phyloP scores from a whole-genome alignment of 2,888 invertebrate genomes.

The Melolontha melolontha region DNA sequence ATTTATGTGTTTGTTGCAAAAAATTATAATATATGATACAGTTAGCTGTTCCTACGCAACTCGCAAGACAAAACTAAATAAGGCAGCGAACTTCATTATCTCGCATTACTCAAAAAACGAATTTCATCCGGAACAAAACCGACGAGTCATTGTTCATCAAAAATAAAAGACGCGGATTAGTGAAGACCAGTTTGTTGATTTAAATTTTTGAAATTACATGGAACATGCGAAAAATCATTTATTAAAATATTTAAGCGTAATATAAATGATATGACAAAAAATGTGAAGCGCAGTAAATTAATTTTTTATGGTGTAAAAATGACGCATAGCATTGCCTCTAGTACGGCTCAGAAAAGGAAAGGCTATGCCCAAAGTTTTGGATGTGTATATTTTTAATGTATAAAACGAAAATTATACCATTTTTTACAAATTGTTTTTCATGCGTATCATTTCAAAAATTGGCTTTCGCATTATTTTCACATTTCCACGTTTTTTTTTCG shows the following conservation, averaged over 20 bases:
- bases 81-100: constrained; percentile 12
- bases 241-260: constrained; percentile 12
- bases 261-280: not conserved
- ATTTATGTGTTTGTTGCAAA: not conserved
- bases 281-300: not conserved
- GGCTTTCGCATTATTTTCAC: too few relatives aligned
- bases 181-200: constrained; percentile 3
- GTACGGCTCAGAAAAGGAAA: too few relatives aligned
- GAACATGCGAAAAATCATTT: constrained; percentile 14
- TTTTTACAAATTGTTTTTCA: too few relatives aligned
- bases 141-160: constrained; percentile 6
- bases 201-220: constrained; percentile 5
- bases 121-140: constrained; percentile 13
- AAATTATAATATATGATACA: not conserved
- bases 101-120: constrained; percentile 3
- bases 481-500: too few relatives aligned
- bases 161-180: constrained; percentile 7
- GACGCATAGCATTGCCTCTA: too few relatives aligned
- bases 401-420: too few relatives aligned
- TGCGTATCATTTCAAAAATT: too few relatives aligned
- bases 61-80: constrained; percentile 1
- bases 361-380: too few relatives aligned
- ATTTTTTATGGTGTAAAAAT: not conserved
- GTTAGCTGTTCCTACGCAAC: constrained; percentile 1
- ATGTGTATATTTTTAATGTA: too few relatives aligned